These are phyloP conservation scores for Gnatocerus cornutus DNA, from an alignment of 2,888 invertebrate genomes.

Conservation along the genomic window DNA sequence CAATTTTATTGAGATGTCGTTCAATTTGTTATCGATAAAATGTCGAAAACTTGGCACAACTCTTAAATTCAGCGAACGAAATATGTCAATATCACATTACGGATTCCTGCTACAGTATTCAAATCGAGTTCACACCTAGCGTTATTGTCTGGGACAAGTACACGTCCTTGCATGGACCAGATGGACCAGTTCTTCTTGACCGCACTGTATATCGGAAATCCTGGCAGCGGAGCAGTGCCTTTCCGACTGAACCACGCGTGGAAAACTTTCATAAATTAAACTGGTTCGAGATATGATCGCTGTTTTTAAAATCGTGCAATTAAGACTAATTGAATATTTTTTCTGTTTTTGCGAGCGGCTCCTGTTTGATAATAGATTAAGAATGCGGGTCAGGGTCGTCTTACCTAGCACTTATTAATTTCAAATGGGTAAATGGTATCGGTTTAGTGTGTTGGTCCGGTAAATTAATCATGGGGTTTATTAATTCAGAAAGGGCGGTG, in stretches of 20 bases:
- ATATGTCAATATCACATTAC: constrained; percentile 47
- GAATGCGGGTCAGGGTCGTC: constrained; percentile 46
- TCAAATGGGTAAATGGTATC: constrained; percentile 27
- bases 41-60: neutral
- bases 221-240: constrained; percentile 10
- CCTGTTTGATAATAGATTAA: constrained; percentile 41
- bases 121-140: constrained; percentile 52
- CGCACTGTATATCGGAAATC: constrained; percentile 43
- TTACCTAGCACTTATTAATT: constrained; percentile 38
- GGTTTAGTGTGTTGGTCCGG: constrained; percentile 18
- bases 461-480: constrained; percentile 25
- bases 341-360: constrained; percentile 40
- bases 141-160: constrained; percentile 56
- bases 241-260: constrained; percentile 4
- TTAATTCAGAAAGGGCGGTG: constrained; percentile 9
- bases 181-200: constrained; percentile 55
- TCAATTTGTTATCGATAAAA: constrained; percentile 19
- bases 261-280: constrained; percentile 20
- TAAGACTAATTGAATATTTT: constrained; percentile 28
- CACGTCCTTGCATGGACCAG: constrained; percentile 58
- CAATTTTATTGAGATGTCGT: constrained; percentile 15
- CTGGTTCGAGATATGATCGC: constrained; percentile 25
- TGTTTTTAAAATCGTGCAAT: constrained; percentile 18
- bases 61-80: constrained; percentile 38
- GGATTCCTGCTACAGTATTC: constrained; percentile 42